Conservation (phyloP, 2,113 vertebrate species). For the Salminus brasiliensis region DNA sequence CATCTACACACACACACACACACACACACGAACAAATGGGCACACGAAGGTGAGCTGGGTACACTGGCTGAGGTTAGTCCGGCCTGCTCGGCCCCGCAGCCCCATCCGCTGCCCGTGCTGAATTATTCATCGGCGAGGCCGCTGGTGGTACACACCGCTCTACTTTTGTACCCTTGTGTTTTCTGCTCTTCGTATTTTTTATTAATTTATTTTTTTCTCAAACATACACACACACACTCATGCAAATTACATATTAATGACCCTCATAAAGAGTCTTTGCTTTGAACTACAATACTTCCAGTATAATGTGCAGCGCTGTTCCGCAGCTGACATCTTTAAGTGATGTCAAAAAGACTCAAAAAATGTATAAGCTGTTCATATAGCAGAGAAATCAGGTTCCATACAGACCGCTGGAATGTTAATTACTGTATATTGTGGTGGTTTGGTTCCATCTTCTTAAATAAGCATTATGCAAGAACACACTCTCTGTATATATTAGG, state of each 20-base stretch:
- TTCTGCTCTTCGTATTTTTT: conserved; percentile 1
- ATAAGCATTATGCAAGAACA: too few relatives aligned
- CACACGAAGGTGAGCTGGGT: conserved; percentile 26
- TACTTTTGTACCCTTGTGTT: conserved; percentile 35
- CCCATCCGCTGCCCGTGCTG: conserved; percentile 8
- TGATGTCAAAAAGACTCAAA: too few relatives aligned
- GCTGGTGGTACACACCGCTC: background rate
- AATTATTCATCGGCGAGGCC: conserved; percentile 56
- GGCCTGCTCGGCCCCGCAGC: background rate
- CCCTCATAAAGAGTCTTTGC: background rate
- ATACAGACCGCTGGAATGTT: too few relatives aligned
- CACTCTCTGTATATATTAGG: too few relatives aligned
- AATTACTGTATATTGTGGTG: too few relatives aligned
- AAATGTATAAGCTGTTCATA: too few relatives aligned
- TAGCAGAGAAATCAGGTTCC: too few relatives aligned
- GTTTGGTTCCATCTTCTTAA: too few relatives aligned
- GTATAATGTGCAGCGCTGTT: too few relatives aligned
- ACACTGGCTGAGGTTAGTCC: conserved; percentile 26
- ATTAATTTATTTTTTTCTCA: background rate
- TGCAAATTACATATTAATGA: background rate
- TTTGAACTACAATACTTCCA: background rate
- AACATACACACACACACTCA: background rate
- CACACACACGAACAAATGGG: background rate
- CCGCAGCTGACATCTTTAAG: too few relatives aligned
- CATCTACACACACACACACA: background rate